Evolutionary conservation across 2,797 vertebrate species (phyloP).

Genomic region (Peromyscus eremicus): DNA sequence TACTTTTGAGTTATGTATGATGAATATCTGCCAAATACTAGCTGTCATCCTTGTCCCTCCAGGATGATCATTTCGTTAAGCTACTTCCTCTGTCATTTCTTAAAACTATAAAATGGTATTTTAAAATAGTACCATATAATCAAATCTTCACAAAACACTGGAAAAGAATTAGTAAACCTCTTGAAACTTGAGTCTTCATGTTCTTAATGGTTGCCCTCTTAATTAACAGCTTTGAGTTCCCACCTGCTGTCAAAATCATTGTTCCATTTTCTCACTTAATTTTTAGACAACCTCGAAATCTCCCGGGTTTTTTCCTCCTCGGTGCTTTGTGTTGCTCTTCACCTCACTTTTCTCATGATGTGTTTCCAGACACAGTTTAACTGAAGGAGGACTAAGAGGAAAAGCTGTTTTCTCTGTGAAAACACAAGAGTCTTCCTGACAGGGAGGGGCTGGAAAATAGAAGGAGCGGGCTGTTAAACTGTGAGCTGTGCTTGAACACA

Average conservation of each 20-base stretch:
- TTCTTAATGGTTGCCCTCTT: slow-evolving; percentile 69
- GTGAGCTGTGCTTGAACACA: slow-evolving; percentile 77
- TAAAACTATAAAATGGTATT: slow-evolving; percentile 73
- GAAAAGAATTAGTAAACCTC: slow-evolving; percentile 66
- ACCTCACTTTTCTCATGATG: slow-evolving; percentile 26
- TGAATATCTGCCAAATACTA: slow-evolving; percentile 47
- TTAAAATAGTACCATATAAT: slow-evolving; percentile 72
- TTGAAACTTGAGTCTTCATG: slow-evolving; percentile 72
- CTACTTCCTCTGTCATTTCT: slow-evolving; percentile 66
- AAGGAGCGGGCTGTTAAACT: slow-evolving; percentile 64
- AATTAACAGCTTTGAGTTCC: slow-evolving; percentile 75
- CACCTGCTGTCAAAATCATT: slow-evolving; percentile 77
- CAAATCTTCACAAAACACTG: slow-evolving; percentile 70
- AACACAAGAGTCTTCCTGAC: neutral
- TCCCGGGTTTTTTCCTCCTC: neutral
- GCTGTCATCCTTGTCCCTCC: slow-evolving; percentile 63
- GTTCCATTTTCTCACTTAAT: slow-evolving; percentile 66
- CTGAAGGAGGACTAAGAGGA: slow-evolving; percentile 18
- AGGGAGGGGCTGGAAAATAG: slow-evolving; percentile 54
- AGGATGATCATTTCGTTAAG: slow-evolving; percentile 69
- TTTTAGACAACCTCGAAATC: slow-evolving; percentile 64
- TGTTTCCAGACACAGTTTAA: slow-evolving; percentile 21
- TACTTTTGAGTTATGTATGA: slow-evolving; percentile 59
- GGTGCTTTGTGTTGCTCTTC: neutral
- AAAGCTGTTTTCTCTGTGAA: slow-evolving; percentile 45